phyloP scores from a whole-genome alignment of 2,797 vertebrate species.

The Phrynocephalus guinanensis region DNA sequence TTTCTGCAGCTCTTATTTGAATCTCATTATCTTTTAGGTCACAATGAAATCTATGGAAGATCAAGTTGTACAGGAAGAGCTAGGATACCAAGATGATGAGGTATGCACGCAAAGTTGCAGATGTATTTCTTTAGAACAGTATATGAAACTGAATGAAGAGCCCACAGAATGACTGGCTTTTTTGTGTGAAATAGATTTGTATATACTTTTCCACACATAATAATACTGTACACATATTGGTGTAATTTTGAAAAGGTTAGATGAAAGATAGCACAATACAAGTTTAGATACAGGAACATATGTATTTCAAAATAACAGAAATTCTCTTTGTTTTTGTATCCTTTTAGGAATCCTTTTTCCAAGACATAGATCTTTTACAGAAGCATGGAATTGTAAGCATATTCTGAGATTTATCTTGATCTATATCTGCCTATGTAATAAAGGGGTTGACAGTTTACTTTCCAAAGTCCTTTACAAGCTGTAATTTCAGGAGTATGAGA shows the following conservation, averaged over 20 bases:
- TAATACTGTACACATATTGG: not conserved
- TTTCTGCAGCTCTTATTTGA: constrained; percentile 59
- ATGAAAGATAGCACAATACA: not conserved
- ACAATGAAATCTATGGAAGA: constrained; percentile 87
- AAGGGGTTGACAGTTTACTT: not conserved
- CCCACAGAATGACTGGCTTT: not conserved
- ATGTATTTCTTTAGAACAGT: not conserved
- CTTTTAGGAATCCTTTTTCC: constrained; percentile 93
- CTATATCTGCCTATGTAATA: not conserved
- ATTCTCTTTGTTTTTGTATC: constrained; percentile 35
- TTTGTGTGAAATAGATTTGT: constrained; percentile 24
- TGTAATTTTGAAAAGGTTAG: not conserved
- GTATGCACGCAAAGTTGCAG: constrained; percentile 69
- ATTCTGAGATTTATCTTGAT: constrained; percentile 45
- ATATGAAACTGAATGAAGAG: not conserved
- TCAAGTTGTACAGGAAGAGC: constrained; percentile 89
- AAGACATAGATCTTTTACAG: constrained; percentile 96
- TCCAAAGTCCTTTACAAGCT: not conserved
- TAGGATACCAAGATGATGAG: constrained; percentile 89
- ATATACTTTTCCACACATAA: constrained; percentile 15
- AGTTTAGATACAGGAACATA: not conserved
- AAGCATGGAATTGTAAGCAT: constrained; percentile 97
- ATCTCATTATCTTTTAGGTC: constrained; percentile 47
- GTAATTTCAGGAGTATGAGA: not conserved
- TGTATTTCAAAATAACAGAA: constrained; percentile 46